Evolutionary conservation across 2,888 invertebrate genomes (phyloP), one percentile per base, ranked within the genome.

Genomic region (Cephus pulcher): DNA sequence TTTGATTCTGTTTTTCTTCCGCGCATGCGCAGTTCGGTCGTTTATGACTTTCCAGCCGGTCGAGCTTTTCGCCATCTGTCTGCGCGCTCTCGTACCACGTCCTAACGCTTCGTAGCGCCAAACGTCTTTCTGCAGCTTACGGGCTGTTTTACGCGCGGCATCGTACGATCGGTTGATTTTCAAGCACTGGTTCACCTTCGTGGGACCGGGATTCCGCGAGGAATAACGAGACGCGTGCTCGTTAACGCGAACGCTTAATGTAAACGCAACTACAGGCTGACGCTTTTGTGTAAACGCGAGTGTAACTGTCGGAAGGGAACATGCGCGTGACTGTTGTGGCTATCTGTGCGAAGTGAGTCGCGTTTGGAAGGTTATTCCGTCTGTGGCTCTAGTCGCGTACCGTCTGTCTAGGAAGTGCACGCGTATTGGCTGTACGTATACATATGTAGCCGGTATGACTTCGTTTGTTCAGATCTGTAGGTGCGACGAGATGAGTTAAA

Each of bases 101-200:
- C 2, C 23, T 23, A 23, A 56, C 15, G 15, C 37, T 1, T 12
- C 35, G 37, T 15, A 15, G 15, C 15, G 40, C 4, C 15, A 4
- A 40, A 23, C 40, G 23, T 35, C 35, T 35, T 4, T 0, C 2
- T 56, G 23, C 15, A 56, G 15, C 40, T 15, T 56, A 56, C 40
- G 40, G 1, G 40, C 40, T 23, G 6, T 9, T 40, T 6, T 6
- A 40, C 40, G 40, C 15, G 15, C 23, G 6, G 76, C 76, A 78
- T 12, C 79, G 76, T 76, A 78, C 80, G 81, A 82, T 80, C 80
- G 82, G 79, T 80, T 35, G 3, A 35, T 77, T 78, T 77, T 79
- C 75, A 15, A 75, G 79, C 79, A 81, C 82, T 79, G 82, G 82
- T 81, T 82, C 78, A 80, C 81, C 82, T 82, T 82, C 82, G 77